Evolutionary conservation across 2,113 vertebrate genomes (phyloP).

Genomic region (Pungitius pungitius): DNA sequence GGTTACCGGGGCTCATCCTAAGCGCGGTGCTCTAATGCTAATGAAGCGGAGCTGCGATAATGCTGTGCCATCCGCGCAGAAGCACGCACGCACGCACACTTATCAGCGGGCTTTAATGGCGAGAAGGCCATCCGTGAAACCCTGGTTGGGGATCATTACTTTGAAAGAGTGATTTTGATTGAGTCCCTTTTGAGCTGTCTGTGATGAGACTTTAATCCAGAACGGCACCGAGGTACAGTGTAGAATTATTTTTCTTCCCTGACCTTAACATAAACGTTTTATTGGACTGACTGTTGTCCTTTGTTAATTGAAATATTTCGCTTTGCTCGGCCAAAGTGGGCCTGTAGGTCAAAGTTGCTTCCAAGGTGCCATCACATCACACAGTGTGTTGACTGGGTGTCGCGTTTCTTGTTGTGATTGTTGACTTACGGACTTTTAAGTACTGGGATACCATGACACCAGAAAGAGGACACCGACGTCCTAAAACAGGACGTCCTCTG

Average conservation of each 20-base stretch:
- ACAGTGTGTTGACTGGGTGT: constrained; percentile 8
- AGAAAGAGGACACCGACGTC: constrained; percentile 15
- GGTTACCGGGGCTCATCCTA: too few relatives aligned
- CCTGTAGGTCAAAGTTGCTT: background rate
- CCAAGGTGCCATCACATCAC: constrained; percentile 7
- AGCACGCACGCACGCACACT: background rate
- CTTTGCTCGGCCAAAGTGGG: background rate
- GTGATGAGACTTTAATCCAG: constrained; percentile 7
- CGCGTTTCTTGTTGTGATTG: constrained; percentile 19
- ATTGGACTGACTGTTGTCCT: background rate
- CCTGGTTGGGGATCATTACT: constrained; percentile 29
- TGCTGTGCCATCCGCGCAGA: too few relatives aligned
- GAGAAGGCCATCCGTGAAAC: constrained; percentile 35
- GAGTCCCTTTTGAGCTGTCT: constrained; percentile 3
- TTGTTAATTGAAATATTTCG: background rate
- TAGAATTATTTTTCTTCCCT: too few relatives aligned
- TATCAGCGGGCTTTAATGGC: constrained; percentile 8
- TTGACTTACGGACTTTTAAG: constrained; percentile 48
- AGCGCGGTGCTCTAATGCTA: too few relatives aligned
- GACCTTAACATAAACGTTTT: background rate
- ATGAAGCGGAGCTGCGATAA: too few relatives aligned
- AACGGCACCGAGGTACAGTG: background rate
- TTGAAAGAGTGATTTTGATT: constrained; percentile 33
- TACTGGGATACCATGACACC: background rate
- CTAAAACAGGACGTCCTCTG: constrained; percentile 43